Percentiles rank a stretch among this genome's conserved stretches.
These are phyloP conservation scores for Sebastes alutus DNA, from an alignment of 2,797 vertebrate genomes.

Conservation along the genomic window DNA sequence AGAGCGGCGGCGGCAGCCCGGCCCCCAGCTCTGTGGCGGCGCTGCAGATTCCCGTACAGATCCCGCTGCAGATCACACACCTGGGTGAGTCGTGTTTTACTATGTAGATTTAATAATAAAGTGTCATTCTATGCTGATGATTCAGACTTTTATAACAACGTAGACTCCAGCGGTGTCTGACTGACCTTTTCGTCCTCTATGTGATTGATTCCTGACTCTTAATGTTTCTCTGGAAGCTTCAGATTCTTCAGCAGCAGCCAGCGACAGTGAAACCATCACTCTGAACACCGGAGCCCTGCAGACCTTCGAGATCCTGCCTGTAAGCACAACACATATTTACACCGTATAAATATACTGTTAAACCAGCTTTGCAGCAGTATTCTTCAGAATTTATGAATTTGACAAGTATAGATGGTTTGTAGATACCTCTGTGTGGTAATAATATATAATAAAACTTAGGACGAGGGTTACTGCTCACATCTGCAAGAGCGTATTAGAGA, in stretches of 20 bases:
- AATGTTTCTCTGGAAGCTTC: slow-evolving; percentile 58
- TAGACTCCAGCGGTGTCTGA: not conserved
- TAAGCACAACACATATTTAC: slow-evolving; percentile 73
- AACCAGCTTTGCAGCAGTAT: no score
- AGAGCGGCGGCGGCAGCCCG: slow-evolving; percentile 75
- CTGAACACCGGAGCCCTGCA: slow-evolving; percentile 94
- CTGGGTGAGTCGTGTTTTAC: slow-evolving; percentile 86
- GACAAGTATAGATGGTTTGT: no score
- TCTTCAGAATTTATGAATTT: fast-evolving
- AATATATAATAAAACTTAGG: no score
- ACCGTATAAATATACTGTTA: not conserved
- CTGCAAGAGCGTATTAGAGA: no score
- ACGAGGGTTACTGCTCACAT: no score
- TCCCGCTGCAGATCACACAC: slow-evolving; percentile 97
- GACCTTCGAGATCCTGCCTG: slow-evolving; percentile 97
- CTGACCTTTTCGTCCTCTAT: not conserved
- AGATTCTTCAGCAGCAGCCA: slow-evolving; percentile 81
- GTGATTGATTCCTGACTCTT: no score
- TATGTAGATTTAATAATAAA: fast-evolving
- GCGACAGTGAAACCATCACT: slow-evolving; percentile 92
- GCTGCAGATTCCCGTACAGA: slow-evolving; percentile 97
- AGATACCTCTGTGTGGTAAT: no score
- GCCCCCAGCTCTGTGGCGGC: slow-evolving; percentile 87
- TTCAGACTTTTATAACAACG: not conserved
- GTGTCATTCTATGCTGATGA: not conserved